Evolutionary conservation across 2,888 invertebrate genomes (phyloP).

Genomic region (Merodon equestris): DNA sequence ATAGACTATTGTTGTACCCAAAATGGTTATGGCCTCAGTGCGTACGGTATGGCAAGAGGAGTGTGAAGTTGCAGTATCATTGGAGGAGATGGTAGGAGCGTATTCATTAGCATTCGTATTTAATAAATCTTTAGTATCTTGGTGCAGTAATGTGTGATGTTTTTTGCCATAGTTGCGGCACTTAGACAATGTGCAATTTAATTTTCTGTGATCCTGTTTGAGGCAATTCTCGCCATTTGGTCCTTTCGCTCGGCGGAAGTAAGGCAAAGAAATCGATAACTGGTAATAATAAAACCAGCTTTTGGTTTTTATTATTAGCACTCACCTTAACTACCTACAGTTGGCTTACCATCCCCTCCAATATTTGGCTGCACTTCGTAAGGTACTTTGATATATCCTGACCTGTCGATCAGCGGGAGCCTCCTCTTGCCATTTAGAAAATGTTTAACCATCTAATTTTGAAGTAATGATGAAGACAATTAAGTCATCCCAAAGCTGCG

Average conservation of each 20-base stretch:
- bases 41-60: slow-evolving; percentile 3
- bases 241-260: not conserved
- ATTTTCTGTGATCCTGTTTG: not conserved
- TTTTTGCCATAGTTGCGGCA: not conserved
- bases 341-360: no score
- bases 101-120: slow-evolving; percentile 15
- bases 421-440: no score
- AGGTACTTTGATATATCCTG: not conserved
- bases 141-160: slow-evolving; percentile 10
- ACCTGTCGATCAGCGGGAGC: not conserved
- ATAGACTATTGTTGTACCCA: slow-evolving; percentile 4
- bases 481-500: no score
- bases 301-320: not conserved
- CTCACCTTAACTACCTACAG: not conserved
- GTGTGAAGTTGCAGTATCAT: not conserved
- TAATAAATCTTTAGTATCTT: no score
- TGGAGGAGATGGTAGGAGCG: not conserved
- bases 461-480: not conserved
- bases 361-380: not conserved
- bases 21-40: slow-evolving; percentile 2
- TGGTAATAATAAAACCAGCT: not conserved
- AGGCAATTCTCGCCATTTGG: not conserved
- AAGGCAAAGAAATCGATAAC: slow-evolving; percentile 4
- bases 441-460: not conserved
- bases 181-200: not conserved